phyloP scores from a whole-genome alignment of 2,797 vertebrate species.

The Tangara arthus region DNA sequence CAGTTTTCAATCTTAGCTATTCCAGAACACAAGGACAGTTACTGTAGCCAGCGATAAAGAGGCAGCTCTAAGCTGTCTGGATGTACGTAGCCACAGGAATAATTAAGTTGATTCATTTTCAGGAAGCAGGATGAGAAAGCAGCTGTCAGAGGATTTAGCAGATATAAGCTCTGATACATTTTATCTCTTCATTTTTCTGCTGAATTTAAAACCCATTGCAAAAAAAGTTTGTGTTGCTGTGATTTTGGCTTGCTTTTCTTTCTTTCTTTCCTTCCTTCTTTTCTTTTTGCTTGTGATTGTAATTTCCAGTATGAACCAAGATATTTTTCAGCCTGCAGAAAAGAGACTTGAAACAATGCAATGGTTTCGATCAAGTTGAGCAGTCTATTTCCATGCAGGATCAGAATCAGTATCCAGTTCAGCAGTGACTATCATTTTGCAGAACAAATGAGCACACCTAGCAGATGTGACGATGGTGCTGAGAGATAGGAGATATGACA shows the following conservation, averaged over 20 bases:
- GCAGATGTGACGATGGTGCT: not conserved
- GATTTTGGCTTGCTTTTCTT: not conserved
- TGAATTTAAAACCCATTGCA: not conserved
- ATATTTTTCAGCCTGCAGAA: not conserved
- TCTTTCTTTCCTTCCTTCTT: not conserved
- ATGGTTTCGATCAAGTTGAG: not conserved
- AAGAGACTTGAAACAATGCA: not conserved
- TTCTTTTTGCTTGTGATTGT: not conserved
- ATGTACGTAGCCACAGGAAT: not conserved
- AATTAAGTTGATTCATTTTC: conserved; percentile 49
- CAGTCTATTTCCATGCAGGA: not conserved
- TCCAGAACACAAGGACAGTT: conserved; percentile 18
- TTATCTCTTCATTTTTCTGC: not conserved
- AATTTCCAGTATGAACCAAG: not conserved
- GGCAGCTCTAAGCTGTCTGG: not conserved
- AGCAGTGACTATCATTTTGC: not conserved
- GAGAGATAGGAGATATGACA: not conserved
- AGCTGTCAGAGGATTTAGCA: conserved; percentile 19
- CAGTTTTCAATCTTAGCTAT: conserved; percentile 1
- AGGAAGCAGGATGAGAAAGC: conserved; percentile 26
- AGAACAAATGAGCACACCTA: not conserved
- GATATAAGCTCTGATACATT: conserved; percentile 10
- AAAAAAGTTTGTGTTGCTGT: not conserved
- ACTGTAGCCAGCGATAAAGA: not conserved
- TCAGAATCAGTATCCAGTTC: not conserved